phyloP scores from a whole-genome alignment of 2,888 invertebrate species.

The Dyspetes luteomarginatus region DNA sequence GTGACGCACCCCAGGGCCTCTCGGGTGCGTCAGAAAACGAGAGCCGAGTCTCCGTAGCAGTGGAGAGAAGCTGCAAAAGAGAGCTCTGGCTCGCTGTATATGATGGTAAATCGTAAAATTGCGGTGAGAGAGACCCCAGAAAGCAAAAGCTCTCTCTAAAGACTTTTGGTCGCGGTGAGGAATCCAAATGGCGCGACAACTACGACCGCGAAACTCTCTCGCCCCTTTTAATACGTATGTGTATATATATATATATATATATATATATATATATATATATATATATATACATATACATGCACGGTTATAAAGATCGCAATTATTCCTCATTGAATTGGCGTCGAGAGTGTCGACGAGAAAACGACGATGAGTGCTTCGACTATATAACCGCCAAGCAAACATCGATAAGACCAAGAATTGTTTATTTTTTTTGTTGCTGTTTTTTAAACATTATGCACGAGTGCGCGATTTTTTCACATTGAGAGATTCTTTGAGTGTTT shows the following conservation, averaged over 20 bases:
- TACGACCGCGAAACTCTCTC: slow-evolving; percentile 44
- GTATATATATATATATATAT: slow-evolving; percentile 4
- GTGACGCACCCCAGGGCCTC: slow-evolving; percentile 43
- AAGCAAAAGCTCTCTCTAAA: slow-evolving; percentile 24
- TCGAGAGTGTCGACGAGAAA: slow-evolving; percentile 53
- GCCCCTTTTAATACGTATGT: not conserved
- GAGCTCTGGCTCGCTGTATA: not conserved
- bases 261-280: not conserved
- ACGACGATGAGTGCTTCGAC: not conserved
- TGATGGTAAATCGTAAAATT: slow-evolving; percentile 54
- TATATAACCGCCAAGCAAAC: slow-evolving; percentile 25
- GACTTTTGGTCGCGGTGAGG: slow-evolving; percentile 36
- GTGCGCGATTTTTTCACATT: slow-evolving; percentile 7
- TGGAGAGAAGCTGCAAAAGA: not conserved
- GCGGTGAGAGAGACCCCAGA: slow-evolving; percentile 7
- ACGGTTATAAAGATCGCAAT: slow-evolving; percentile 64
- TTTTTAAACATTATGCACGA: slow-evolving; percentile 33
- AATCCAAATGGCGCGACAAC: slow-evolving; percentile 56
- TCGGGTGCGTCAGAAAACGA: slow-evolving; percentile 43
- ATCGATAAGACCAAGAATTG: slow-evolving; percentile 35
- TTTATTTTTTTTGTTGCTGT: not conserved
- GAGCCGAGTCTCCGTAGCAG: not conserved
- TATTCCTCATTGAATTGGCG: slow-evolving; percentile 65
- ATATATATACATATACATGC: slow-evolving; percentile 14
- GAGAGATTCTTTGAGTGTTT: slow-evolving; percentile 13